A percentile compares a stretch with the other conserved stretches of the same genome.
phyloP scores from a whole-genome alignment of 2,888 invertebrate genomes.

The Tortrix viridana region DNA sequence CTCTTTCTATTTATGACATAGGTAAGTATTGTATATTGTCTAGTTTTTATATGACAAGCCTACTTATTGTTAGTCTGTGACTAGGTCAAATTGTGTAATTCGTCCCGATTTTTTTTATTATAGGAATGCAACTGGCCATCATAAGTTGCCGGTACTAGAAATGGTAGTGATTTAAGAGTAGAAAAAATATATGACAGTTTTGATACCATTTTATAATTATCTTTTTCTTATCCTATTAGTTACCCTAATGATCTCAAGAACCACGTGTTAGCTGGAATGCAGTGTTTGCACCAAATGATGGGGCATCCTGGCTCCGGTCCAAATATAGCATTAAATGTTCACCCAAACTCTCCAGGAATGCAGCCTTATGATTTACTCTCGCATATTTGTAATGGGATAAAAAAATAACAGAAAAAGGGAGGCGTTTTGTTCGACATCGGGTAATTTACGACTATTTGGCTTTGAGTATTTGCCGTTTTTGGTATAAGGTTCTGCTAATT shows the following conservation, averaged over 20 bases:
- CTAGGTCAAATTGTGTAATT: too few species aligned
- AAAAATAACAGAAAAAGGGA: constrained; percentile 28
- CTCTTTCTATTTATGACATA: too few species aligned
- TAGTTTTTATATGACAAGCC: too few species aligned
- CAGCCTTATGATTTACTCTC: constrained; percentile 64
- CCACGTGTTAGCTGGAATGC: constrained; percentile 49
- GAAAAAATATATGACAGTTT: too few species aligned
- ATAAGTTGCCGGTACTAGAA: too few species aligned
- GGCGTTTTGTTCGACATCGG: constrained; percentile 18
- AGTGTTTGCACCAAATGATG: constrained; percentile 60
- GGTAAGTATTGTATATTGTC: too few species aligned
- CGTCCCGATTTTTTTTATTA: too few species aligned
- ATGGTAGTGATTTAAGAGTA: too few species aligned
- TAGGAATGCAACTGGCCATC: too few species aligned
- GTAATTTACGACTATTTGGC: constrained; percentile 35
- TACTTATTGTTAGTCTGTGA: too few species aligned
- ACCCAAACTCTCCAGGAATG: constrained; percentile 55
- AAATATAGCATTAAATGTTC: constrained; percentile 55
- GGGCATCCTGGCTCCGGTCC: constrained; percentile 60
- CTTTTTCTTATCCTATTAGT: background rate
- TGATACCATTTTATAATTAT: too few species aligned
- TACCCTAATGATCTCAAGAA: constrained; percentile 44
- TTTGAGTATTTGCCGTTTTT: background rate
- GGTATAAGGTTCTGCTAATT: too few species aligned
- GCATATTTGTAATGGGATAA: constrained; percentile 39